A percentile compares a stretch with the other conserved stretches of the same genome.
Evolutionary conservation across 2,888 invertebrate species (phyloP).

Genomic region (Drosophila meridionalis): DNA sequence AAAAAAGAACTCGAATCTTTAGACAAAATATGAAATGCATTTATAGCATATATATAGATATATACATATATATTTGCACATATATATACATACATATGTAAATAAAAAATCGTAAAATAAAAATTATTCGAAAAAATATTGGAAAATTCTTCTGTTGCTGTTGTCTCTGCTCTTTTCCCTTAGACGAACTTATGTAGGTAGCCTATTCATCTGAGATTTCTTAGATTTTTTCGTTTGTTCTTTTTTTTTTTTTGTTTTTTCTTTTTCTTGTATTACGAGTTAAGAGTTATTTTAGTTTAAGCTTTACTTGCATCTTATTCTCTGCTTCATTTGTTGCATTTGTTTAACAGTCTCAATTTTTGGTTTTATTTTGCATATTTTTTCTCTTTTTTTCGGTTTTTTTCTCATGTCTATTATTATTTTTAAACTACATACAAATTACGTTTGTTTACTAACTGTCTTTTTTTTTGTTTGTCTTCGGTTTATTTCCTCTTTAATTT

Average conservation of each 20-base stretch:
- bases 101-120: constrained; percentile 7
- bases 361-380: constrained; percentile 72
- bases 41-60: constrained; percentile 1
- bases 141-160: constrained; percentile 34
- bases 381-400: constrained; percentile 59
- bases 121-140: constrained; percentile 7
- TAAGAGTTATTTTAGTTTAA: constrained; percentile 54
- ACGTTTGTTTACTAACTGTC: constrained; percentile 53
- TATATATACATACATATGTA: constrained; percentile 9
- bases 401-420: constrained; percentile 56
- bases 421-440: constrained; percentile 71
- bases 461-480: constrained; percentile 40
- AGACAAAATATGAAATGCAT: constrained; percentile 26
- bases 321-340: constrained; percentile 62
- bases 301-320: constrained; percentile 47
- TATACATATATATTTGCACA: constrained; percentile 6
- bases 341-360: constrained; percentile 75
- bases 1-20: constrained; percentile 29
- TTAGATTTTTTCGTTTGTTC: constrained; percentile 30
- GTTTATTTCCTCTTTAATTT: constrained; percentile 28
- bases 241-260: constrained; percentile 18
- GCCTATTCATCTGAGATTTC: constrained; percentile 70
- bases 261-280: constrained; percentile 40
- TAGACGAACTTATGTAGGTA: constrained; percentile 74
- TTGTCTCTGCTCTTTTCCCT: constrained; percentile 39